Conservation (phyloP, 1,140 invertebrate species). For the Tyrophagus putrescentiae region DNA sequence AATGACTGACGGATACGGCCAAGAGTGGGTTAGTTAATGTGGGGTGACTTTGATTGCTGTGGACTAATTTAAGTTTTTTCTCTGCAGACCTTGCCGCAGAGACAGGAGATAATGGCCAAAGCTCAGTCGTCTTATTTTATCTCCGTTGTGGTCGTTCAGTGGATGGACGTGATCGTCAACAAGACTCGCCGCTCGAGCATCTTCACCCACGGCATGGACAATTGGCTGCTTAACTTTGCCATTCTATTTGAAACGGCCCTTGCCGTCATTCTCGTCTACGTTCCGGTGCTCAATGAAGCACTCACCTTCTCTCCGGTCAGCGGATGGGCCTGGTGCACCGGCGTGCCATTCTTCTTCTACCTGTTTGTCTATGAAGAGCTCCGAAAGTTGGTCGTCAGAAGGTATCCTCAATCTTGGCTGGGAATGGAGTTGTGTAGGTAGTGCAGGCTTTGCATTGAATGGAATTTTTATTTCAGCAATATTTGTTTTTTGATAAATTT, state of each 20-base stretch:
- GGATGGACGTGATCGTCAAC: slow-evolving; percentile 51
- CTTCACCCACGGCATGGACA: slow-evolving; percentile 51
- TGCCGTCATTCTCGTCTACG: slow-evolving; percentile 51
- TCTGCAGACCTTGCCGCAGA: background rate
- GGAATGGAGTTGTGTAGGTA: slow-evolving; percentile 96
- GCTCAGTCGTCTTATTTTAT: slow-evolving; percentile 51
- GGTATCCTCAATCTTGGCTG: slow-evolving; percentile 65
- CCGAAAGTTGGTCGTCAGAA: slow-evolving; percentile 9
- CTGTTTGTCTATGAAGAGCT: slow-evolving; percentile 17
- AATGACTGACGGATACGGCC: slow-evolving; percentile 89
- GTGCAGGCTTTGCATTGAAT: background rate
- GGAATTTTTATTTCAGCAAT: background rate
- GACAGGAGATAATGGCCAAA: slow-evolving; percentile 42
- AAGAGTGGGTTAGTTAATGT: slow-evolving; percentile 62
- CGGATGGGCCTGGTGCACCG: background rate
- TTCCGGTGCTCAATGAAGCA: slow-evolving; percentile 48
- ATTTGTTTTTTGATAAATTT: no score
- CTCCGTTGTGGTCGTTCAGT: slow-evolving; percentile 50
- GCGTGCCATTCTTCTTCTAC: slow-evolving; percentile 16
- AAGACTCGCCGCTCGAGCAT: slow-evolving; percentile 48
- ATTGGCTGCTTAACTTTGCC: slow-evolving; percentile 51
- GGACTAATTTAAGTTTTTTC: background rate
- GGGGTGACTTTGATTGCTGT: background rate
- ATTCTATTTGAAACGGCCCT: slow-evolving; percentile 56
- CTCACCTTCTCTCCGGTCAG: slow-evolving; percentile 29